Evolutionary conservation across 53 echinoderm and acorn worm genomes (phyloP).

Genomic region (Luidia sarsii): DNA sequence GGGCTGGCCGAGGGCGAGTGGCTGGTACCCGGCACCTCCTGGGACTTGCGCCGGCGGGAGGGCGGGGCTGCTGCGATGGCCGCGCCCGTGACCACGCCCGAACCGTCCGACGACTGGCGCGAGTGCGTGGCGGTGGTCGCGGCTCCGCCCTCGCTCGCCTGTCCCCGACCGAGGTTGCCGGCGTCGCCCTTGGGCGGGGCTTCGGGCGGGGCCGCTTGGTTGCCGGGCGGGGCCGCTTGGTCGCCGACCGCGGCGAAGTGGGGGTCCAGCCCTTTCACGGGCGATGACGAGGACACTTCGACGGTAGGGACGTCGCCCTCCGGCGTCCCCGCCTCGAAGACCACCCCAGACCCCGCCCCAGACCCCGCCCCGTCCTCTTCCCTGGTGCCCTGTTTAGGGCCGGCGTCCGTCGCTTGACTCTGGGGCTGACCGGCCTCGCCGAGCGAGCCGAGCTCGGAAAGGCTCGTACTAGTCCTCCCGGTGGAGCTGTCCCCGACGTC

Average conservation of each 20-base stretch:
- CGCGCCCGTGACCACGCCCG: too few relatives aligned
- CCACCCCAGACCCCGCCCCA: not conserved
- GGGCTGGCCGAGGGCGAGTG: slow-evolving; percentile 33
- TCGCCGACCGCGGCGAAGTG: not conserved
- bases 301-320: slow-evolving; percentile 34
- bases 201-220: not conserved
- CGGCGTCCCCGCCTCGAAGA: slow-evolving; percentile 8
- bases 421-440: slow-evolving; percentile 6
- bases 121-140: slow-evolving; percentile 23
- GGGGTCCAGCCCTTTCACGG: not conserved
- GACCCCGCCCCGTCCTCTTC: not conserved
- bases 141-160: slow-evolving; percentile 40
- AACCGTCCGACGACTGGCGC: slow-evolving; percentile 1
- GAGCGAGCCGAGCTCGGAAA: slow-evolving; percentile 6
- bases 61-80: not conserved
- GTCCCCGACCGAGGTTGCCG: slow-evolving; percentile 9
- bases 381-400: not conserved
- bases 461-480: slow-evolving; percentile 42
- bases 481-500: slow-evolving; percentile 3
- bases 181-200: not conserved
- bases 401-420: slow-evolving; percentile 16
- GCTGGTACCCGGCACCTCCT: slow-evolving; percentile 23
- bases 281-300: slow-evolving; percentile 21
- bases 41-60: slow-evolving; percentile 35
- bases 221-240: not conserved